Base-by-base conservation (phyloP, 1,140 invertebrate genomes). In the Euwallacea fornicatus region DNA sequence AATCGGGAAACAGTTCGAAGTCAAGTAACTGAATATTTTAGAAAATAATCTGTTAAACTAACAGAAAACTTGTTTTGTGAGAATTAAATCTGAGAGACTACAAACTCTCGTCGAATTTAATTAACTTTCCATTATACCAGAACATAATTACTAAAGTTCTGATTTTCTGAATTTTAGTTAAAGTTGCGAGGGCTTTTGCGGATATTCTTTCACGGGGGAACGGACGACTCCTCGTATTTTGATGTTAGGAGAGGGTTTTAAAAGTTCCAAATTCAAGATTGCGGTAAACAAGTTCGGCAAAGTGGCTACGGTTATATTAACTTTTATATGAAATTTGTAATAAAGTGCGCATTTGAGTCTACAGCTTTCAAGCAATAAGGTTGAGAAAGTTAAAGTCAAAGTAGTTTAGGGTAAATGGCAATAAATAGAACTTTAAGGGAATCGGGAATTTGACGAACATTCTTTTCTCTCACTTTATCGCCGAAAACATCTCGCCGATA, bases 51-150 rank as follows among this genome's bases (percentile, higher is more conserved):
- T 70, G 21, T 63, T 63, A 70, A 56, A 56, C 61, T 63, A 70
- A 70, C 68, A 63, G 43, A 63, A 70, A 70, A 50, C 44, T 64
- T 62, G 68, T 64, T 70, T 70, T 54, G 61, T 56, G 68, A 63
- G 56, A 70, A 70, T 70, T 70, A 70, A 70, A 70, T 70, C 59
- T 64, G 7, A 9, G 60, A 50, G 68, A 70, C 63, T 70, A 70
- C 63, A 70, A 63, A 70, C 60, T 70, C 50, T 54, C 41, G 56
- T 44, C 59, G 59, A 58, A 70, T 63, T 70, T 70, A 70, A 70
- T 70, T 70, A 70, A 70, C 60, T 70, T 60, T 68, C 66, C 54
- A 68, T 68, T 70, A 70, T 62, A 62, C 42, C 60, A 55, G 43
- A 61, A 61, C 42, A 41, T 59, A 68, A 68, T 60, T 68, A 50